Evolutionary conservation across 2,888 invertebrate genomes (phyloP), one percentile per base, ranked within the genome.

Genomic region (Agrilus mali): DNA sequence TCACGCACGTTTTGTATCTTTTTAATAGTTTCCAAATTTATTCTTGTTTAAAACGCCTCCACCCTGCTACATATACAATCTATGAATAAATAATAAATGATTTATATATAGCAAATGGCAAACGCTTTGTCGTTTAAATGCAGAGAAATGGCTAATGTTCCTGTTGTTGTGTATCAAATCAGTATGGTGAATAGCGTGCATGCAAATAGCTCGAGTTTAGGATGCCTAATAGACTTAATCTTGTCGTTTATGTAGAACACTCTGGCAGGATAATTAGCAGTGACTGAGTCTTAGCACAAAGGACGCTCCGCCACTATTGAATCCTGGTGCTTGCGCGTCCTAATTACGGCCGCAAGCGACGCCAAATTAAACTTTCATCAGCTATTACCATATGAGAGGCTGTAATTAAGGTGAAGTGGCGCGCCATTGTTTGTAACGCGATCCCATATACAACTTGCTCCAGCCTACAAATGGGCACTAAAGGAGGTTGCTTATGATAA

Each of bases 281-380:
- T 56, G 63, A 61, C 62, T 61, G 58, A 60, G 59, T 63, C 58
- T 57, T 47, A 55, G 55, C 55, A 58, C 59, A 59, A 60, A 60
- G 59, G 55, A 54, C 57, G 51, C 54, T 54, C 52, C 56, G 54
- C 57, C 54, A 55, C 58, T 58, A 62, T 63, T 61, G 63, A 64
- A 63, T 63, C 60, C 60, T 58, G 59, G 60, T 60, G 61, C 61
- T 63, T 60, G 62, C 61, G 55, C 57, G 60, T 62, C 65, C 66
- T 66, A 66, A 67, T 67, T 66, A 66, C 64, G 60, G 56, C 67
- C 66, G 58, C 67, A 65, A 66, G 63, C 64, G 64, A 63, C 61
- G 60, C 59, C 59, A 65, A 66, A 67, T 67, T 67, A 66, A 67
- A 66, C 64, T 66, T 66, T 67, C 66, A 65, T 65, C 65, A 64